Evolutionary conservation across 2,797 vertebrate species (phyloP), one percentile per base, ranked within the genome.

Genomic region (Channallabes apus): DNA sequence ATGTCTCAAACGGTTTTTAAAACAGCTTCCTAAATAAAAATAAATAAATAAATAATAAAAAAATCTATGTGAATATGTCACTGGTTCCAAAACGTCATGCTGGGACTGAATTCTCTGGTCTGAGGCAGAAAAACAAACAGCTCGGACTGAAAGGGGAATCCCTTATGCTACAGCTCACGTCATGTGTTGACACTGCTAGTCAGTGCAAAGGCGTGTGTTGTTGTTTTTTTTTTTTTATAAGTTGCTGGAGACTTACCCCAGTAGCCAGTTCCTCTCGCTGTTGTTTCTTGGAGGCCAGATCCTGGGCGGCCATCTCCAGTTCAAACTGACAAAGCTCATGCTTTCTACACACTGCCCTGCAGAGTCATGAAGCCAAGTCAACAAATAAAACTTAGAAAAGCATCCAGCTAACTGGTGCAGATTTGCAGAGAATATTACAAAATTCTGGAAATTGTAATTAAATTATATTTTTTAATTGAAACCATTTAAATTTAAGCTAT

Each of bases 301-400:
- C 98, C 89, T 97, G 96, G 15, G 95, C 94, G n/a, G 95, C 94
- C 92, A 94, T 94, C 94, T 99, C 98, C 88, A 98, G 94, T 86
- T 99, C 98, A 89, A 96, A 99, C 86, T 99, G 97, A 91, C 96
- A 95, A 87, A 99, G 95, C 92, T 99, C 98, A 2, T 99, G 97
- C 89, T 99, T 99, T 90, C 96, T 96, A 93, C 98, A 99, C 88
- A 99, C 98, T 0, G 97, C 94, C 94, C 98, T 99, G 92, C 78
- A 84, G n/a, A 91, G 18, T 61, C 54, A 82, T 14, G 46, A 65
- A 68, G 58, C 41, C 58, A 77, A 59, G 59, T 15, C 82, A 61
- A 80, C 61, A 83, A 15, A 72, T 11, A 54, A 71, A 84, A 51
- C 1, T 35, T 72, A 38, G 61, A 56, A 51, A 61, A 72, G 59